Percentiles rank a stretch among this genome's conserved stretches.
Conservation (phyloP, 2,113 vertebrate genomes). For the Thryonomys swinderianus region DNA sequence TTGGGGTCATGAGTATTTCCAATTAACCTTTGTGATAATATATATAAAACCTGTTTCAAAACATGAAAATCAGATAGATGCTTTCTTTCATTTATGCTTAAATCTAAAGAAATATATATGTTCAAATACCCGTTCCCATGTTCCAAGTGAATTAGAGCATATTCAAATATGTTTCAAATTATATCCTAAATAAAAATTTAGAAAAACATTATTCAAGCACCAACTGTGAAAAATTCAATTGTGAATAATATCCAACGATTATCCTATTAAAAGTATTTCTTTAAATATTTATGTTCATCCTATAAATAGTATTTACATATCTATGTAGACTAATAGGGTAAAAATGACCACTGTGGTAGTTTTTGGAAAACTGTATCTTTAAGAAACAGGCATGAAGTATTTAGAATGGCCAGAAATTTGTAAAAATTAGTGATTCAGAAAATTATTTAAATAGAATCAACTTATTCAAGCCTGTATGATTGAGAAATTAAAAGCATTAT, state of each 20-base stretch:
- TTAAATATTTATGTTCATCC: neutral
- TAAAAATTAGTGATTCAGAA: neutral
- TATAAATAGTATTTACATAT: neutral
- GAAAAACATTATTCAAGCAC: neutral
- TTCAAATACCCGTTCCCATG: neutral
- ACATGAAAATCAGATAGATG: neutral
- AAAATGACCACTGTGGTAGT: neutral
- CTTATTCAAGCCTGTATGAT: too few species aligned
- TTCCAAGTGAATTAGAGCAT: neutral
- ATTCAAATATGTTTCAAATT: neutral
- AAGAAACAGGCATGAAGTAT: neutral
- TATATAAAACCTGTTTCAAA: neutral
- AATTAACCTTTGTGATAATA: neutral
- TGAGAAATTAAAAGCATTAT: neutral
- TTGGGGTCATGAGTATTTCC: neutral
- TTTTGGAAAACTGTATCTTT: neutral
- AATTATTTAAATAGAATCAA: neutral
- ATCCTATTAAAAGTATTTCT: neutral
- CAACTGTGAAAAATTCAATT: neutral
- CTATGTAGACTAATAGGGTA: neutral
- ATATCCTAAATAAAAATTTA: neutral
- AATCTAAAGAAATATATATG: neutral
- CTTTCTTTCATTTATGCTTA: neutral
- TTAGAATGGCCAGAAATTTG: neutral
- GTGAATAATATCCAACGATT: neutral